Conservation (phyloP, 2,888 invertebrate genomes). For the Agrilus biguttatus region DNA sequence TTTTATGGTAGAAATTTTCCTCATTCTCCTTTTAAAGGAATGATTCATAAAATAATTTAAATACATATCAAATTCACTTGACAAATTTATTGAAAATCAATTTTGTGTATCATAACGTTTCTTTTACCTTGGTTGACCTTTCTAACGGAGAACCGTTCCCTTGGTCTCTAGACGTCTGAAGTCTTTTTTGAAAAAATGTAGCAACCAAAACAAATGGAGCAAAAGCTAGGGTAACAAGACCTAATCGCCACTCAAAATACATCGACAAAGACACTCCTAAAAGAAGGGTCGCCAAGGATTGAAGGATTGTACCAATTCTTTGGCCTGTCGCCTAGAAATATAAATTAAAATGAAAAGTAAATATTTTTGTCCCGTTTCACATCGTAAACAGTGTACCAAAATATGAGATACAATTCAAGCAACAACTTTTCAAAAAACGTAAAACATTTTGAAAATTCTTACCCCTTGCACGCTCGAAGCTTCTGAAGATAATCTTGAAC, state of each 20-base stretch:
- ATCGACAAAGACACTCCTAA: slow-evolving; percentile 50
- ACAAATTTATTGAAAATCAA: too few species aligned
- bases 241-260: slow-evolving; percentile 61
- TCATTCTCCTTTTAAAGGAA: too few species aligned
- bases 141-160: slow-evolving; percentile 56
- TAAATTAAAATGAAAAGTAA: too few species aligned
- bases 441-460: slow-evolving; percentile 18
- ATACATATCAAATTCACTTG: too few species aligned
- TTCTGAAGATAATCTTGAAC: slow-evolving; percentile 60
- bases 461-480: slow-evolving; percentile 70
- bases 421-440: too few species aligned
- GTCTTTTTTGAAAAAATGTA: slow-evolving; percentile 49
- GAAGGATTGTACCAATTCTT: slow-evolving; percentile 61
- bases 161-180: slow-evolving; percentile 48
- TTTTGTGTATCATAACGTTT: not conserved
- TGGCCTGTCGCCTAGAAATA: slow-evolving; percentile 57
- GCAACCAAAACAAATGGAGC: slow-evolving; percentile 54
- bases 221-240: slow-evolving; percentile 55
- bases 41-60: too few species aligned
- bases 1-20: too few species aligned
- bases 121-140: slow-evolving; percentile 50
- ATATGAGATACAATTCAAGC: too few species aligned
- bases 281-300: slow-evolving; percentile 52
- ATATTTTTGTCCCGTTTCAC: too few species aligned
- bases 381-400: too few species aligned